Base-by-base conservation (phyloP, 2,113 vertebrate species). In the Martes martes region DNA sequence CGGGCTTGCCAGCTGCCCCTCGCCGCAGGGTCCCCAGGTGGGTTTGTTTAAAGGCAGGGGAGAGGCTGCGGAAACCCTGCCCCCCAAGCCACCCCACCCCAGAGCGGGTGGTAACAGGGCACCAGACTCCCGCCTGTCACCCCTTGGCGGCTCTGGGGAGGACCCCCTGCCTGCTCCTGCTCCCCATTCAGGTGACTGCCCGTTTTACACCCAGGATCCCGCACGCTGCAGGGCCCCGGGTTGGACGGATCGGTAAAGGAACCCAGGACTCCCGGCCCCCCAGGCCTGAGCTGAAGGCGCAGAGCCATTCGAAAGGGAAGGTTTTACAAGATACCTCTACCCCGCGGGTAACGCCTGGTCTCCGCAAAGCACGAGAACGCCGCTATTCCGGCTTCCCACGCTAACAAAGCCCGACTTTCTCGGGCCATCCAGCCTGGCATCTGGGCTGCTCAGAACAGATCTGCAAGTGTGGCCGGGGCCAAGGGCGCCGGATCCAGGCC, bases 401-500 rank as follows among this genome's bases (percentile, higher is more conserved):
- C 84, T 63, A 76, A 97, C 97, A 97, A 97, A 98, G 98, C 87
- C 88, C 0, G 0, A 1, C 71, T 95, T 94, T 97, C 96, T 97
- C 33, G 3, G 45, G 47, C 71, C 76, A 73, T 7, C 36, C 45
- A 9, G 47, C 1, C 83, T 67, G 95, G 86, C 96, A 87, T 76
- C 33, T 65, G 42, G 42, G 57, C 33, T 33, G 71, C 91, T 55
- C 24, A 4, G 15, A 18, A 42, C 55, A 36, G 52, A 59, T 39
- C 52, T 50, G 23, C 10, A 2, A 76, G n/a, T 33, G 21, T 11
- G 33, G 28, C 28, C 19, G 57, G 16, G 21, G 36, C 59, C 6
- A 33, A 59, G 79, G 61, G 24, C 9, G 2, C 15, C 0, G 2
- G 21, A 21, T 6, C 73, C 11, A 16, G n/a, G 65, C 87, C 18